Evolutionary conservation across 2,888 invertebrate genomes (phyloP), one percentile per base, ranked within the genome.

Genomic region (Mythimna vitellina): DNA sequence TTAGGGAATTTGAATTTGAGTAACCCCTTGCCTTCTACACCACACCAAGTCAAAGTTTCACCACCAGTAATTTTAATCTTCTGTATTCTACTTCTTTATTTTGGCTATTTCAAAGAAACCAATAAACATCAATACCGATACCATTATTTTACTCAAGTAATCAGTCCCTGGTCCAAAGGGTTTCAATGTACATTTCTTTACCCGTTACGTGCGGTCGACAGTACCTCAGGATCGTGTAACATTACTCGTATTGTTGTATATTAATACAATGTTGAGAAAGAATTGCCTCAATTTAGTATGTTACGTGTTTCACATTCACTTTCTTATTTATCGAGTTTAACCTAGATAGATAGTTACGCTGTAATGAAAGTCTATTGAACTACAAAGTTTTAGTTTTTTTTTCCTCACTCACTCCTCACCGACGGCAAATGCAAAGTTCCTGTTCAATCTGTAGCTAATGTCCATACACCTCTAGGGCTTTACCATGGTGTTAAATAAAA

Each of bases 291-390:
- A 60, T 64, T 69, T 70, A 22, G 46, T 83, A 65, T 70, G 69
- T 81, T 76, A 66, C 78, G 53, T 60, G 38, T 66, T 66, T 64
- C 35, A 82, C 73, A 69, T 73, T 68, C 82, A 81, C 76, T 81
- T 81, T 78, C 76, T 65, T 79, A 66, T 79, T 69, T 74, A 72
- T 76, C 38, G 56, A 56, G 56, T 69, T 35, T 70, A 78, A 73
- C 69, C 69, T 78, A 78, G 76, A 75, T 75, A 61, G 60, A 56
- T 75, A 65, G 61, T 63, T 62, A 51, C 65, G 60, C 54, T 65
- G 62, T 53, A 62, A 76, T 65, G 75, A 57, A 63, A 53, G 65
- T 68, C 35, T n/a, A n/a, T 63, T 49, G 61, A 25, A 29, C 7
- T 32, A 54, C 38, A 7, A 49, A 12, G 42, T 54, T 9, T 35